Evolutionary conservation across 2,888 invertebrate genomes (phyloP).

Genomic region (Incurvaria masculella): DNA sequence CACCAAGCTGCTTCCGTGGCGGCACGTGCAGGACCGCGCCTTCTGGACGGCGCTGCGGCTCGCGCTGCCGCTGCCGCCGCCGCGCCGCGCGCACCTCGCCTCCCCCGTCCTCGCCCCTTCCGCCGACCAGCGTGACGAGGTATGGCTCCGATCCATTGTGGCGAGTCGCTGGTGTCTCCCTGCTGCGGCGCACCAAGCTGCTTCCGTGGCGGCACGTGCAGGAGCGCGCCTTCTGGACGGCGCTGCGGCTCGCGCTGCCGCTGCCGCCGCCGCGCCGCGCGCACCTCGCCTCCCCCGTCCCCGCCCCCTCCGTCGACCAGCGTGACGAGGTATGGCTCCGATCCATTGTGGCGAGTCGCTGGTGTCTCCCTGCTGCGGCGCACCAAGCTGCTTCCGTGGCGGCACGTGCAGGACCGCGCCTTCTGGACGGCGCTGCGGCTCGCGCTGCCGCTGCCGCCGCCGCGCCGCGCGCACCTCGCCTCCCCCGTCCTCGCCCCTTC

Average conservation of each 20-base stretch:
- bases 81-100: slow-evolving; percentile 20
- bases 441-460: slow-evolving; percentile 56
- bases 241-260: slow-evolving; percentile 61
- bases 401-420: slow-evolving; percentile 50
- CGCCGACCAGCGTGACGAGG: too few species aligned
- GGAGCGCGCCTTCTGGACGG: slow-evolving; percentile 62
- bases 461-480: slow-evolving; percentile 20
- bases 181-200: slow-evolving; percentile 43
- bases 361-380: slow-evolving; percentile 43
- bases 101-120: too few species aligned
- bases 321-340: too few species aligned
- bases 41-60: slow-evolving; percentile 66
- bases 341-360: too few species aligned
- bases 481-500: too few species aligned
- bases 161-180: too few species aligned
- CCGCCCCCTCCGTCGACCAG: too few species aligned
- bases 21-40: slow-evolving; percentile 50
- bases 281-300: slow-evolving; percentile 16
- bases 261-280: slow-evolving; percentile 35
- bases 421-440: slow-evolving; percentile 66
- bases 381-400: slow-evolving; percentile 51
- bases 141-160: too few species aligned
- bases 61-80: slow-evolving; percentile 56
- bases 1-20: slow-evolving; percentile 51
- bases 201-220: slow-evolving; percentile 53